These are phyloP conservation scores for Schizothorax lantsangensis DNA, from an alignment of 2,797 vertebrate species.

Conservation along the genomic window DNA sequence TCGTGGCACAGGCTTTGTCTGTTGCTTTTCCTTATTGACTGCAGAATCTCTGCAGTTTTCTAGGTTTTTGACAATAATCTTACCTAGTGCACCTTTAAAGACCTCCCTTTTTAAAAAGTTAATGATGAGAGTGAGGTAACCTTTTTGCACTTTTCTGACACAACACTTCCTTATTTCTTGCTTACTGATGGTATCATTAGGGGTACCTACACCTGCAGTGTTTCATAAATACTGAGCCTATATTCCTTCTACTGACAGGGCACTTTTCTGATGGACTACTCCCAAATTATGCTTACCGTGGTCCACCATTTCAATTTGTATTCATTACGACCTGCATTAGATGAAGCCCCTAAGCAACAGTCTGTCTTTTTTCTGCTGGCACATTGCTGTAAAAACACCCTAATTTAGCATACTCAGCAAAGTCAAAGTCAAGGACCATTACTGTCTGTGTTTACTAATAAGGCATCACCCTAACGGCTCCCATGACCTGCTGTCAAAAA, in stretches of 20 bases:
- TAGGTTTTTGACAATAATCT: not conserved
- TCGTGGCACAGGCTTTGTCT: not conserved
- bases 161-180: slow-evolving; percentile 9
- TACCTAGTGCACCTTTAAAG: too few relatives aligned
- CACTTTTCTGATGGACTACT: slow-evolving; percentile 2
- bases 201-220: slow-evolving; percentile 57
- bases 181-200: slow-evolving; percentile 69
- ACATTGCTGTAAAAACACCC: slow-evolving; percentile 70
- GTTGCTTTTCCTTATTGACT: not conserved
- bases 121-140: not conserved
- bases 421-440: not conserved
- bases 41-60: not conserved
- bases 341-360: slow-evolving; percentile 57
- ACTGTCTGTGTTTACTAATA: slow-evolving; percentile 17
- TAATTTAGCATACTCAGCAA: slow-evolving; percentile 75
- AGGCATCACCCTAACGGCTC: slow-evolving; percentile 9
- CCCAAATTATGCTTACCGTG: slow-evolving; percentile 57
- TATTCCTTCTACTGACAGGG: slow-evolving; percentile 73
- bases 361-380: slow-evolving; percentile 60
- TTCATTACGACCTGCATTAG: slow-evolving; percentile 77
- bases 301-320: slow-evolving; percentile 67
- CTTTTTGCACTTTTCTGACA: not conserved
- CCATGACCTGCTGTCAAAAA: slow-evolving; percentile 1
- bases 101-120: slow-evolving; percentile 2
- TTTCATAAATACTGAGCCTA: slow-evolving; percentile 56